A percentile compares a stretch with the other conserved stretches of the same genome.
These are phyloP conservation scores for Prietella phreatophila DNA, from an alignment of 2,113 vertebrate genomes.

Conservation along the genomic window DNA sequence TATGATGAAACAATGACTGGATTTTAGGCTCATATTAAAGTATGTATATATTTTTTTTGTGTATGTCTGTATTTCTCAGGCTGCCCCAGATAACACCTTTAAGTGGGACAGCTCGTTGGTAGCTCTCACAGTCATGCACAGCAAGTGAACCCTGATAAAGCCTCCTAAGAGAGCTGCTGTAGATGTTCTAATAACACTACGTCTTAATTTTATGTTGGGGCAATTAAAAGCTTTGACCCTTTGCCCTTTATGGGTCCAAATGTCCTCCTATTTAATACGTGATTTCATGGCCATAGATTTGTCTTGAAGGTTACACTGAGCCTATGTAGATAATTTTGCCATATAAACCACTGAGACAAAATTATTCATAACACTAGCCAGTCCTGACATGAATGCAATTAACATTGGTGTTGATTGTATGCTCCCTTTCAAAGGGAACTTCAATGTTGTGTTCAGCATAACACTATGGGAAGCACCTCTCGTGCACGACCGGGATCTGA, in stretches of 20 bases:
- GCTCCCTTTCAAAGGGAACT: too few species aligned
- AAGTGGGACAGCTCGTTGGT: constrained; percentile 11
- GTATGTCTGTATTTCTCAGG: neutral
- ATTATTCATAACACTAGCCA: neutral
- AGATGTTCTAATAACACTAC: constrained; percentile 60
- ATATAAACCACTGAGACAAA: constrained; percentile 34
- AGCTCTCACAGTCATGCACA: constrained; percentile 16
- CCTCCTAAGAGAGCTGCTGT: constrained; percentile 21
- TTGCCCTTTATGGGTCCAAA: constrained; percentile 44
- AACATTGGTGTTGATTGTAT: too few species aligned
- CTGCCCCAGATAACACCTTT: neutral
- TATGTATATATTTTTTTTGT: neutral
- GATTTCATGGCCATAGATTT: neutral
- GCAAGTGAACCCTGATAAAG: constrained; percentile 33
- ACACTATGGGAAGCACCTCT: too few species aligned
- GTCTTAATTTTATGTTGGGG: constrained; percentile 62
- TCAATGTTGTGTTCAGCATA: too few species aligned
- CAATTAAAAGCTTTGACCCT: constrained; percentile 60
- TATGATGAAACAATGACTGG: neutral
- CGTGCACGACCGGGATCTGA: too few species aligned
- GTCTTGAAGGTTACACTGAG: neutral
- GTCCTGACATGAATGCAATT: too few species aligned
- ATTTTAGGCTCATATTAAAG: neutral
- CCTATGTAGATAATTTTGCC: neutral
- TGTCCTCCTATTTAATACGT: neutral